Conservation (phyloP, 2,797 vertebrate species). For the Psittacula derbiana region DNA sequence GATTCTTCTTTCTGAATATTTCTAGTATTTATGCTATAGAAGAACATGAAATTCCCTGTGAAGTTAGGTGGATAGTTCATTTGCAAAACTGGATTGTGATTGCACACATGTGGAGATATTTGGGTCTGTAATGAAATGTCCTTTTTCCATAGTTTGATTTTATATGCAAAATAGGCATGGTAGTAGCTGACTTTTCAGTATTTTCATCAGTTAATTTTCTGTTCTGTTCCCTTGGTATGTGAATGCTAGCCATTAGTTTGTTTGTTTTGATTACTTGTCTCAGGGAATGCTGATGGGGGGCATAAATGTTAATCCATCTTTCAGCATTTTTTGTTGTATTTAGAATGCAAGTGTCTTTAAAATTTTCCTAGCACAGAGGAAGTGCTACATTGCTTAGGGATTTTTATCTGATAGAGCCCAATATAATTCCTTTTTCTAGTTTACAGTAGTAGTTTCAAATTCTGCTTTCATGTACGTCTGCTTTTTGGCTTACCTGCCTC, state of each 20-base stretch:
- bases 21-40: background rate
- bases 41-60: background rate
- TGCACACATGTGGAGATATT: background rate
- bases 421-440: background rate
- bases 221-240: background rate
- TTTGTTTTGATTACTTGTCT: background rate
- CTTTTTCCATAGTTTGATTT: background rate
- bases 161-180: background rate
- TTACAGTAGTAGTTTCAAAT: background rate
- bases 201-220: background rate
- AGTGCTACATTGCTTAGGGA: background rate
- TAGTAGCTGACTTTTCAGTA: background rate
- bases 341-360: background rate
- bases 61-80: background rate
- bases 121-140: background rate
- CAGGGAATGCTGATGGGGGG: background rate
- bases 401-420: background rate
- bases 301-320: background rate
- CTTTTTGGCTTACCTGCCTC: background rate
- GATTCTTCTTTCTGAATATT: background rate
- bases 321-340: background rate
- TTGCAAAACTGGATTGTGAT: background rate
- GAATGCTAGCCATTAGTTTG: background rate
- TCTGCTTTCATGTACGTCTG: rapidly evolving
- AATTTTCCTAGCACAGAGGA: background rate